phyloP scores from a whole-genome alignment of 2,888 invertebrate genomes.

The Sipunculus nudus region DNA sequence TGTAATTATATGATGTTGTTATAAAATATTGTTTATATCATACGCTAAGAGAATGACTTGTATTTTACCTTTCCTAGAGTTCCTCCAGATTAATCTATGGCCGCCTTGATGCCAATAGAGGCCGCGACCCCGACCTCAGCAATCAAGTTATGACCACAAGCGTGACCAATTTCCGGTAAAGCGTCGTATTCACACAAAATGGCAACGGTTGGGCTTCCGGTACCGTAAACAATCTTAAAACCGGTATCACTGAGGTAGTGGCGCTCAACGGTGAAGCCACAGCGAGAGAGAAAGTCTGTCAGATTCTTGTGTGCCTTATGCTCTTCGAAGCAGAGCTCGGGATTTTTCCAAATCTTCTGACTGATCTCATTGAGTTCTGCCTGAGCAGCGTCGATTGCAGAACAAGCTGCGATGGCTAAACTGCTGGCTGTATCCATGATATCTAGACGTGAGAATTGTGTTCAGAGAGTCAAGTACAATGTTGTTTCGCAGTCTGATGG shows the following conservation, averaged over 20 bases:
- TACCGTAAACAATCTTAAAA: neutral
- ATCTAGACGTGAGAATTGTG: too few species aligned
- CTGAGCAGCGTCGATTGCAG: conserved; percentile 21
- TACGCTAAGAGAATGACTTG: too few species aligned
- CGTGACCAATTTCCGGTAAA: conserved; percentile 10
- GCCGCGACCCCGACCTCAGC: conserved; percentile 1
- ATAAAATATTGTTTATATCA: too few species aligned
- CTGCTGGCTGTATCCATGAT: too few species aligned
- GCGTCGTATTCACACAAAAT: conserved; percentile 8
- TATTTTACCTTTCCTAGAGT: too few species aligned
- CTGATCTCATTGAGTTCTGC: conserved; percentile 47
- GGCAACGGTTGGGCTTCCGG: neutral
- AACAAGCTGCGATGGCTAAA: too few species aligned
- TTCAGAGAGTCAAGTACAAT: too few species aligned
- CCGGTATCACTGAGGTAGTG: conserved; percentile 17
- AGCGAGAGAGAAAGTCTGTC: conserved; percentile 40
- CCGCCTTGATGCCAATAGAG: neutral
- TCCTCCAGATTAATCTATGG: too few species aligned
- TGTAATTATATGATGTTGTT: too few species aligned
- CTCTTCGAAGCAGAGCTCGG: conserved; percentile 56
- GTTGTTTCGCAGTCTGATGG: too few species aligned
- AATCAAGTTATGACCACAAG: conserved; percentile 13
- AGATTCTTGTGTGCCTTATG: conserved; percentile 46
- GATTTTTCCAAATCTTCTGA: conserved; percentile 56
- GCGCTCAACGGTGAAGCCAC: conserved; percentile 45